phyloP scores from a whole-genome alignment of 1,140 invertebrate genomes.

The Drosophila navojoa region DNA sequence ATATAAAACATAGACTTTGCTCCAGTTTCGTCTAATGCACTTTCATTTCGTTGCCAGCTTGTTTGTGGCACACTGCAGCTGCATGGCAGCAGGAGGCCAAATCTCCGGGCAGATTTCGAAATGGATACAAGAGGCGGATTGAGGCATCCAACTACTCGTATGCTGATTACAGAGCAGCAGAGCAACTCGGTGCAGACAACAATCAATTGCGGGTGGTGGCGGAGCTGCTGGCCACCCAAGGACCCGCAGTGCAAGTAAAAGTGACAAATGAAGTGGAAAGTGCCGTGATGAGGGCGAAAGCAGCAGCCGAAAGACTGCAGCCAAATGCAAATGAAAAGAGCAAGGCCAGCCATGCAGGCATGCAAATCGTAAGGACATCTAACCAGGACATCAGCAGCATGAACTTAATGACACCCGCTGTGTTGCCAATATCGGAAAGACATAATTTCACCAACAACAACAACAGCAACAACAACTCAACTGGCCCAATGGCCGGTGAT shows the following conservation, averaged over 20 bases:
- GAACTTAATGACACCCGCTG: slow-evolving; percentile 40
- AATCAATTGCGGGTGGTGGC: slow-evolving; percentile 64
- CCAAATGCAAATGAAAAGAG: slow-evolving; percentile 37
- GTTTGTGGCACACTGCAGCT: slow-evolving; percentile 73
- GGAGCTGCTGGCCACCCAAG: background rate
- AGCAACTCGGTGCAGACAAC: slow-evolving; percentile 59
- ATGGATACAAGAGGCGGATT: slow-evolving; percentile 13
- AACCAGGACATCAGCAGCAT: slow-evolving; percentile 7
- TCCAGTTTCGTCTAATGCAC: slow-evolving; percentile 61
- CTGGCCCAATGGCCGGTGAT: slow-evolving; percentile 35
- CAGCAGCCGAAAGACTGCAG: slow-evolving; percentile 12
- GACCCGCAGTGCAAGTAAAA: slow-evolving; percentile 78
- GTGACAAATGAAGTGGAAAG: slow-evolving; percentile 81
- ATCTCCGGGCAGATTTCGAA: slow-evolving; percentile 19
- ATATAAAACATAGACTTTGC: slow-evolving; percentile 13
- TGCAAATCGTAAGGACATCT: slow-evolving; percentile 54
- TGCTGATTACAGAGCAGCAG: slow-evolving; percentile 61
- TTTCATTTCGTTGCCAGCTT: slow-evolving; percentile 70
- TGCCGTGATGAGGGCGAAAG: slow-evolving; percentile 42
- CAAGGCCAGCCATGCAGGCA: slow-evolving; percentile 47
- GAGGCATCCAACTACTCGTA: slow-evolving; percentile 16
- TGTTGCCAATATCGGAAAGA: slow-evolving; percentile 60
- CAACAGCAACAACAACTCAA: background rate
- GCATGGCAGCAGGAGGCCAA: slow-evolving; percentile 34
- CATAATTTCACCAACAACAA: slow-evolving; percentile 30